These are phyloP conservation scores for Oeneis ivallda DNA, from an alignment of 2,888 invertebrate genomes.

Conservation along the genomic window DNA sequence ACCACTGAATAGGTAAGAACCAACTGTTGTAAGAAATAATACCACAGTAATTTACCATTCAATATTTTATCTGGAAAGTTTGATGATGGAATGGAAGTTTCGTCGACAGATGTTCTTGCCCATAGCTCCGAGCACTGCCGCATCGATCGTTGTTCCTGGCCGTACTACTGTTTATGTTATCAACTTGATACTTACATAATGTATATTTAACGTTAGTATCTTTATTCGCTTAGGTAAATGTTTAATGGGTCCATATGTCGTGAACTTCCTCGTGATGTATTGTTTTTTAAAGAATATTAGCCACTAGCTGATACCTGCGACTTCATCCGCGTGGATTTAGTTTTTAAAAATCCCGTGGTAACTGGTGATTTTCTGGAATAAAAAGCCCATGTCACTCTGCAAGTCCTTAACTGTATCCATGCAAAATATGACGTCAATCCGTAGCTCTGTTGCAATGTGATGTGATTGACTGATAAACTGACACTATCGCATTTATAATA, in stretches of 20 bases:
- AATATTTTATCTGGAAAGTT: slow-evolving; percentile 22
- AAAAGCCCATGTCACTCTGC: no score
- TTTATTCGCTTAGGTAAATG: slow-evolving; percentile 9
- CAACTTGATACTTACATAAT: slow-evolving; percentile 27
- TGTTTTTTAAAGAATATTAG: no score
- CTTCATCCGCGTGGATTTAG: no score
- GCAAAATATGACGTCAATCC: no score
- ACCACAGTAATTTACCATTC: slow-evolving; percentile 17
- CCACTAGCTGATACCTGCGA: no score
- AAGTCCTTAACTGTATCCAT: no score
- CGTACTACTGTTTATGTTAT: slow-evolving; percentile 41
- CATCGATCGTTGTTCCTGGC: slow-evolving; percentile 21
- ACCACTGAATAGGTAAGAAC: no score
- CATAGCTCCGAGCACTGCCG: slow-evolving; percentile 23
- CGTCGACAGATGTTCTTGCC: slow-evolving; percentile 36
- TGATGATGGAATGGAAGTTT: slow-evolving; percentile 28
- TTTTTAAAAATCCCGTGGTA: no score
- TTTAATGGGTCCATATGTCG: slow-evolving; percentile 12
- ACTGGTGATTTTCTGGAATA: no score
- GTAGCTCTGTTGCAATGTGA: no score
- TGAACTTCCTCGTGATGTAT: neutral
- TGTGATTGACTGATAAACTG: no score
- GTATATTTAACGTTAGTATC: slow-evolving; percentile 13
- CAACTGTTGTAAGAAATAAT: slow-evolving; percentile 19
- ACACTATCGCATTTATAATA: no score